Conservation (phyloP, 35 echinoderm and acorn worm genomes). For the Stichopus chloronotus region DNA sequence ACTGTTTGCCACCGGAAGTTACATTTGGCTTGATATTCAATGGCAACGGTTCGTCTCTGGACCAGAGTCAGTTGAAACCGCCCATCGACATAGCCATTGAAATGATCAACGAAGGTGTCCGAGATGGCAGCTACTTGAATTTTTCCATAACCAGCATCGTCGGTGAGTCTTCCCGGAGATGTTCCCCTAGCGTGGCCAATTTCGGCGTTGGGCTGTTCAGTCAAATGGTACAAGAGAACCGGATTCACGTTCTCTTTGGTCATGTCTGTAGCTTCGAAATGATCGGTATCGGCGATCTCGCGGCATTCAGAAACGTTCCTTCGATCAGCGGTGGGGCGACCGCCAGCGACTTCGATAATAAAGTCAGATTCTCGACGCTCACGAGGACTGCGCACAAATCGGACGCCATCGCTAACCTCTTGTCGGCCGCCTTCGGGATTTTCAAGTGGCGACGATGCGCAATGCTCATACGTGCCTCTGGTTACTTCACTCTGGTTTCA, state of each 20-base stretch:
- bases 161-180: background rate
- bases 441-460: constrained; percentile 13
- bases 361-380: constrained; percentile 15
- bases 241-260: constrained; percentile 10
- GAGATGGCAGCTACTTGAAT: background rate
- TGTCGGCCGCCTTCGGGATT: background rate
- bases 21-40: constrained; percentile 4
- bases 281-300: constrained; percentile 23
- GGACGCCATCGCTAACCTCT: background rate
- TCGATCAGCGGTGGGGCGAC: background rate
- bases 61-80: constrained; percentile 32
- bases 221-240: background rate
- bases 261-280: constrained; percentile 40
- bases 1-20: background rate
- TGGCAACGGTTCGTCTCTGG: background rate
- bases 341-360: background rate
- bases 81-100: constrained; percentile 26
- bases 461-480: background rate
- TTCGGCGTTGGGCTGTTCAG: constrained; percentile 30
- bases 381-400: constrained; percentile 22
- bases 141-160: background rate
- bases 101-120: background rate
- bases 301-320: constrained; percentile 4
- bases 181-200: background rate
- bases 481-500: background rate